Percentiles rank a stretch among this genome's conserved stretches.
Conservation (phyloP, 1,140 invertebrate genomes). For the Drosophila lowei region DNA sequence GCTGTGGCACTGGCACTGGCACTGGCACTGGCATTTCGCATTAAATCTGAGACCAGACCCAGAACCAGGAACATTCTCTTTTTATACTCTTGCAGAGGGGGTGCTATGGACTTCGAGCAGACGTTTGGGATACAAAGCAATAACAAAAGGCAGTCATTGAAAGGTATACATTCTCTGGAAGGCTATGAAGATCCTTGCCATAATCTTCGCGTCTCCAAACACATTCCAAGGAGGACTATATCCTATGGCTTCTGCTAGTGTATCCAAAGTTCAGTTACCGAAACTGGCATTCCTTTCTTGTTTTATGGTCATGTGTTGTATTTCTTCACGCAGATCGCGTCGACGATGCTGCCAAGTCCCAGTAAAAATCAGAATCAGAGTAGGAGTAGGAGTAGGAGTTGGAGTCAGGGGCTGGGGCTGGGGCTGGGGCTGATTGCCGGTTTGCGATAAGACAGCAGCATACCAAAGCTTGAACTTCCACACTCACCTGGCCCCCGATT, state of each 20-base stretch:
- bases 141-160: no score
- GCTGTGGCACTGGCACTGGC: slow-evolving; percentile 12
- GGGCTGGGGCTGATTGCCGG: slow-evolving; percentile 56
- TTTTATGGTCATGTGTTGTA: slow-evolving; percentile 71
- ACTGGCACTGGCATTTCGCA: slow-evolving; percentile 45
- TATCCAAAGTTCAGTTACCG: slow-evolving; percentile 8
- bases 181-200: no score
- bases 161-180: no score
- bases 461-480: slow-evolving; percentile 64
- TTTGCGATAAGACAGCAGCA: slow-evolving; percentile 72
- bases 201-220: no score
- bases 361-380: slow-evolving; percentile 30
- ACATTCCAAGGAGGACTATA: neutral
- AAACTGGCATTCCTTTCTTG: slow-evolving; percentile 38
- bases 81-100: slow-evolving; percentile 35
- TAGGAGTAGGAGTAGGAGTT: slow-evolving; percentile 15
- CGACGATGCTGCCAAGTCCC: slow-evolving; percentile 44
- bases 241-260: neutral
- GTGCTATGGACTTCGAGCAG: slow-evolving; percentile 12
- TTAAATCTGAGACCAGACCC: slow-evolving; percentile 43
- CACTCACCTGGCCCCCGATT: slow-evolving; percentile 37
- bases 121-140: no score
- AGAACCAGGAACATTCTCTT: slow-evolving; percentile 55
- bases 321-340: slow-evolving; percentile 76
- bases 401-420: slow-evolving; percentile 2